These are phyloP conservation scores for Sialia sialis DNA, from an alignment of 2,113 vertebrate species.

Conservation along the genomic window DNA sequence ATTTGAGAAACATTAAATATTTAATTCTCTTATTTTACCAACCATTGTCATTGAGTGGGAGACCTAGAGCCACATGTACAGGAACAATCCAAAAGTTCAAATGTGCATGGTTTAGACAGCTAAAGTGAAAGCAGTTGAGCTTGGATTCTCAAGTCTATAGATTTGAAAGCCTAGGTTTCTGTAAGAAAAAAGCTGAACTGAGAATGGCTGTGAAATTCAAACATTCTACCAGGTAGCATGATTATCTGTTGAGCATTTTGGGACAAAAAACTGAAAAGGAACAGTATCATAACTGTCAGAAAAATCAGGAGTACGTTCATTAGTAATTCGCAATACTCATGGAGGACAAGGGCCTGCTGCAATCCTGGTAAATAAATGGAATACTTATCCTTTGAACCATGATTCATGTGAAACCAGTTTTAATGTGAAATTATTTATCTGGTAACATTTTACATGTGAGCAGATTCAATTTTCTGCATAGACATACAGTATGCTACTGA, in stretches of 20 bases:
- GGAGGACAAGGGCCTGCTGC: background rate
- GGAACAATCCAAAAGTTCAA: background rate
- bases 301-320: background rate
- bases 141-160: background rate
- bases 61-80: background rate
- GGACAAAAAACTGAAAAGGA: background rate
- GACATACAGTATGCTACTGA: background rate
- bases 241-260: background rate
- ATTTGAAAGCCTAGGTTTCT: background rate
- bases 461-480: background rate
- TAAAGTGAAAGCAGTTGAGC: background rate
- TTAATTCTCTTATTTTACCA: background rate
- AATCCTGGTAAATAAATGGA: background rate
- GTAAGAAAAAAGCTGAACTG: background rate
- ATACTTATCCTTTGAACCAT: background rate
- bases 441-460: background rate
- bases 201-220: background rate
- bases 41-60: background rate
- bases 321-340: background rate
- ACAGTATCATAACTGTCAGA: background rate
- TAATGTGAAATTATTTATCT: background rate
- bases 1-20: background rate
- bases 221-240: background rate
- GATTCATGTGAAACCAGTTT: background rate
- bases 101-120: background rate